Percentiles rank a stretch among this genome's conserved stretches.
Conservation (phyloP, 2,888 invertebrate species). For the Phoronis australis region DNA sequence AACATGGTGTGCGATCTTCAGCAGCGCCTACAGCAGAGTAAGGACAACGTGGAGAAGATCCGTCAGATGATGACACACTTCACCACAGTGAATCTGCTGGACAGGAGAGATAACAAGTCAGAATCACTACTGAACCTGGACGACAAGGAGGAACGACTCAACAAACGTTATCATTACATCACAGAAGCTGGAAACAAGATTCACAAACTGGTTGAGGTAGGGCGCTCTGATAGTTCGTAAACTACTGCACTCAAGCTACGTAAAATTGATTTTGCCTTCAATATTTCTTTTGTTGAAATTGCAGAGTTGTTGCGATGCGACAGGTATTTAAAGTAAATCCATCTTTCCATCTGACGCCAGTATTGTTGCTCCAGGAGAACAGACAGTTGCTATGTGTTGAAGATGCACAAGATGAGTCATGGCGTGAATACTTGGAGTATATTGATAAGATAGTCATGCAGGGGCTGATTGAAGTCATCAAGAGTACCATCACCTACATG, state of each 20-base stretch:
- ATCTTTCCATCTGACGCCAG: not conserved
- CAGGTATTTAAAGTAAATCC: not conserved
- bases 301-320: no score
- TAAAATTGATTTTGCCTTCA: not conserved
- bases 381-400: slow-evolving; percentile 53
- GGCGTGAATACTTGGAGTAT: slow-evolving; percentile 11
- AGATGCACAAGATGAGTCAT: not conserved
- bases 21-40: slow-evolving; percentile 69
- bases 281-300: not conserved
- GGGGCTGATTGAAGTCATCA: slow-evolving; percentile 6
- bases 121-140: slow-evolving; percentile 74
- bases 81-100: slow-evolving; percentile 74
- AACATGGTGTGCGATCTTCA: slow-evolving; percentile 72
- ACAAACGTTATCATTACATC: slow-evolving; percentile 72
- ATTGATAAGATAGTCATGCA: slow-evolving; percentile 10
- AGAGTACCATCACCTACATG: slow-evolving; percentile 8
- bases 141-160: slow-evolving; percentile 68
- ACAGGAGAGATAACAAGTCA: slow-evolving; percentile 76
- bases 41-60: slow-evolving; percentile 76
- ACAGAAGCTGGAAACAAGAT: slow-evolving; percentile 67
- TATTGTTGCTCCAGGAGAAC: slow-evolving; percentile 59
- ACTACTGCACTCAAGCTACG: not conserved
- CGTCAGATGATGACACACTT: slow-evolving; percentile 70
- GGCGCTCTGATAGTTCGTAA: not conserved
- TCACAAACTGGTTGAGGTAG: slow-evolving; percentile 61